Evolutionary conservation across 2,113 vertebrate genomes (phyloP), one percentile per base, ranked within the genome.

Genomic region (Calidris pugnax): DNA sequence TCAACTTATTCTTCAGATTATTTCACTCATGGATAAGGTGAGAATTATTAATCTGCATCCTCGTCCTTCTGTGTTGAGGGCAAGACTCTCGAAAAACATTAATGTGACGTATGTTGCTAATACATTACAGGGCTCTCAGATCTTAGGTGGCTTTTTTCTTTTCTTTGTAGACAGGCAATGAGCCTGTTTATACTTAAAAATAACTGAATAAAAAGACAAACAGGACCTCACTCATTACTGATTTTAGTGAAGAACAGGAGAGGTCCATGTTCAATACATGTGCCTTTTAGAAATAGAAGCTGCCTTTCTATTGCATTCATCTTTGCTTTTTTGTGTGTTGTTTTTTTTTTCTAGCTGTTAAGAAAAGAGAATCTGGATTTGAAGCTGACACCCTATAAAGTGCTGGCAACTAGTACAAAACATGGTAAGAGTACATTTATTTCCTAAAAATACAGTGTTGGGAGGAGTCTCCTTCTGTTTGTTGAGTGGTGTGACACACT

Each of bases 21-120:
- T 99, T 98, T 99, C 99, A 3, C 99, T 99, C 63, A 99, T 99
- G 99, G 99, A 99, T 97, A 99, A 99, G 98, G 99, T 99, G 79
- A 98, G 43, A 67, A 35, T 55, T 84, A 51, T 1, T 41, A 45
- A 73, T n/a, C 2, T 0, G 2, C 20, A 6, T 51, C 12, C 10
- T 60, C 43, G 10, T 66, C 12, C 16, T 63, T 75, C 28, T 71
- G 1, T 76, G 57, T 64, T 89, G 6, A 64, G 62, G 89, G 10
- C 14, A 53, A 76, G 37, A 33, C 53, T 67, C 5, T 24, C 45
- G 26, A 62, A 63, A 87, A 22, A 16, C 76, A 12, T 55, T 57
- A 55, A 33, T 60, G n/a, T 27, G 47, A 6, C 13, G 50, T 73
- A 39, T 2, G 8, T 53, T 76, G 21, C 7, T 69, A 47, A 51